Base-by-base conservation (phyloP, 30 jellyfish, hydroid and myxozoan species). In the Aurelia sp. region DNA sequence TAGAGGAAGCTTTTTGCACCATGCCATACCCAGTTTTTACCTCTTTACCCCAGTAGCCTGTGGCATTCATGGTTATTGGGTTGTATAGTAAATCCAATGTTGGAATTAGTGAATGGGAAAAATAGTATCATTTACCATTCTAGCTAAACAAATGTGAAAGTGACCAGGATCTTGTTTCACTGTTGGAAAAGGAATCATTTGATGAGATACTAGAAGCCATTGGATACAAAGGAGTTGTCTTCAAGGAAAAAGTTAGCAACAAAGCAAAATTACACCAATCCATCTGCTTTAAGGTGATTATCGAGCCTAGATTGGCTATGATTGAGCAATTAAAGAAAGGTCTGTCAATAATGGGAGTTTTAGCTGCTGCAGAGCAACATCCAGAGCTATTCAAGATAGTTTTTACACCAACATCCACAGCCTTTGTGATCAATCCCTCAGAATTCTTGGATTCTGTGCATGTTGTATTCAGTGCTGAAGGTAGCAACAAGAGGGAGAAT, bases 381-480 rank as follows among this genome's bases (percentile, higher is more conserved):
- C 10, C 9, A 59, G 69, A 59, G 69, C 69, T 59, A 59, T 59
- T 59, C 69, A 59, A 59, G 27, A 59, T 59, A 59, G 69, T 59
- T 59, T 21, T 59, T 59, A 59, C 69, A 5, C 69, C 69, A 59
- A 59, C 69, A 59, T 59, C 69, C 10, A 59, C 69, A 38, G 50
- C 9, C 50, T 59, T 59, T 59, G 69, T 6, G 69, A 59, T 59
- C 69, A n/a, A 59, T 8, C 69, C 69, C 10, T 0, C 13, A 59
- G 69, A 59, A 59, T 59, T 59, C 13, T 59, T 59, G 69, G 69
- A 59, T 59, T 59, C 69, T 59, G 69, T 59, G 69, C 69, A 21
- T 11, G 69, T 59, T 59, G 69, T 59, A 18, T 59, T 59, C 69
- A 59, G 69, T 59, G 10, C 69, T 59, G 69, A 59, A 59, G 69